Evolutionary conservation across 2,113 vertebrate genomes (phyloP).

Genomic region (Andinoacara biseriatus): DNA sequence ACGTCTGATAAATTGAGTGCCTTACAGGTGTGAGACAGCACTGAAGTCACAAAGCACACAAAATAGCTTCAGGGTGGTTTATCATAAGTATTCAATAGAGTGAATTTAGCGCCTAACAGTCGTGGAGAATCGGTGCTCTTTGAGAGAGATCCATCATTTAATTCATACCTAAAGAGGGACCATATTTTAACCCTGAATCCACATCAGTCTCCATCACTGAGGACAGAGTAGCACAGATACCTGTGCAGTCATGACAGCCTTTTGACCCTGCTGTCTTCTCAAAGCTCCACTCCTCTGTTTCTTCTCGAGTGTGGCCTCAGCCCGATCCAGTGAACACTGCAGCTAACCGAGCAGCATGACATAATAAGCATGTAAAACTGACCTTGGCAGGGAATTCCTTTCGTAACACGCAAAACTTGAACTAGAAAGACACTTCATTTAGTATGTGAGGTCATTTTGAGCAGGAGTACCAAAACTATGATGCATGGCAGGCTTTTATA

Average conservation of each 20-base stretch:
- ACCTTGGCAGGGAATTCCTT: conserved; percentile 44
- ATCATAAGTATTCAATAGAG: conserved; percentile 16
- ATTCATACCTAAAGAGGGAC: conserved; percentile 30
- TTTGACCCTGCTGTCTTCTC: conserved; percentile 61
- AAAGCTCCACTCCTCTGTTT: conserved; percentile 37
- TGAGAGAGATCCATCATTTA: conserved; percentile 49
- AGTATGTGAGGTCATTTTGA: conserved; percentile 39
- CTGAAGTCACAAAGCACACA: conserved; percentile 63
- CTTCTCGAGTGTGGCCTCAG: conserved; percentile 32
- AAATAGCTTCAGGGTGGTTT: conserved; percentile 34
- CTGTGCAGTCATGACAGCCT: conserved; percentile 54
- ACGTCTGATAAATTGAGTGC: conserved; percentile 58
- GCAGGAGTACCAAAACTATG: conserved; percentile 13
- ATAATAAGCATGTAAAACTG: conserved; percentile 26
- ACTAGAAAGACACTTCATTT: conserved; percentile 44
- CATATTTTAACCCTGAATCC: conserved; percentile 53
- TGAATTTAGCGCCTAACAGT: not conserved
- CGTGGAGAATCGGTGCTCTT: not conserved
- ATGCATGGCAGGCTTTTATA: conserved; percentile 37
- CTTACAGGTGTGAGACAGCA: conserved; percentile 47
- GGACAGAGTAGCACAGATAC: conserved; percentile 68
- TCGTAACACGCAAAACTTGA: conserved; percentile 37
- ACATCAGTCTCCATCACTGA: conserved; percentile 6
- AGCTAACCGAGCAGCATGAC: conserved; percentile 16
- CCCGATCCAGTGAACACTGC: not conserved